Evolutionary conservation across 2,888 invertebrate species (phyloP).

Genomic region (Galeruca laticollis): DNA sequence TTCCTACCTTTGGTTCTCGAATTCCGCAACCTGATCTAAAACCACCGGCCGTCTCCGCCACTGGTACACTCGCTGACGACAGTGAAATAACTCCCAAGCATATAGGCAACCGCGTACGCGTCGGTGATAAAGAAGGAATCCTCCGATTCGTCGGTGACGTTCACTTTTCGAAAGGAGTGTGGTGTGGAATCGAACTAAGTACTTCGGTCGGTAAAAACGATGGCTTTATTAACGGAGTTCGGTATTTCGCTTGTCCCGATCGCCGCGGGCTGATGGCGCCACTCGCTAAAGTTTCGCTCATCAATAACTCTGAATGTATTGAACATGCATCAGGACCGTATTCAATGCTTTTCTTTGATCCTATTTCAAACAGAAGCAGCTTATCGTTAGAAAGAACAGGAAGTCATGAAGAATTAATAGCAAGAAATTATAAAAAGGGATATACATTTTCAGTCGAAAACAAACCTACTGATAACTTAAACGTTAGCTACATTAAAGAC

Average conservation of each 20-base stretch:
- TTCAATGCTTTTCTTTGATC: conserved; percentile 69
- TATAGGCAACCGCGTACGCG: conserved; percentile 60
- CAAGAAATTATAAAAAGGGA: neutral
- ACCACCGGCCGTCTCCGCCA: conserved; percentile 36
- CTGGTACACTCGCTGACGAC: conserved; percentile 3
- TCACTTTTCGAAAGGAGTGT: conserved; percentile 69
- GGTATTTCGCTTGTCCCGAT: conserved; percentile 73
- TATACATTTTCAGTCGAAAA: neutral
- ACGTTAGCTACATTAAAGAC: neutral
- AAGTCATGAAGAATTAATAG: conserved; percentile 18
- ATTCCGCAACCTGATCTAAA: conserved; percentile 54
- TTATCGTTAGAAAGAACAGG: neutral
- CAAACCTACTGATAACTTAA: conserved; percentile 12
- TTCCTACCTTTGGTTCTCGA: conserved; percentile 61
- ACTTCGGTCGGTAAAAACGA: conserved; percentile 72
- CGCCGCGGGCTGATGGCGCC: conserved; percentile 76
- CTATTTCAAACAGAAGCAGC: conserved; percentile 8
- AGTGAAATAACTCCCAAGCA: conserved; percentile 50
- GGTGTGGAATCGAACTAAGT: conserved; percentile 76
- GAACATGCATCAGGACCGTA: conserved; percentile 71
- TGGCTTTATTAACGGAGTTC: conserved; percentile 72
- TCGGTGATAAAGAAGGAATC: conserved; percentile 66
- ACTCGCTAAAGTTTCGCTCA: conserved; percentile 67
- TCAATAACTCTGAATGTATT: conserved; percentile 64
- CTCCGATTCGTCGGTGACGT: conserved; percentile 72